These are phyloP conservation scores for Ctena decussata DNA, from an alignment of 2,888 invertebrate species.

Conservation along the genomic window DNA sequence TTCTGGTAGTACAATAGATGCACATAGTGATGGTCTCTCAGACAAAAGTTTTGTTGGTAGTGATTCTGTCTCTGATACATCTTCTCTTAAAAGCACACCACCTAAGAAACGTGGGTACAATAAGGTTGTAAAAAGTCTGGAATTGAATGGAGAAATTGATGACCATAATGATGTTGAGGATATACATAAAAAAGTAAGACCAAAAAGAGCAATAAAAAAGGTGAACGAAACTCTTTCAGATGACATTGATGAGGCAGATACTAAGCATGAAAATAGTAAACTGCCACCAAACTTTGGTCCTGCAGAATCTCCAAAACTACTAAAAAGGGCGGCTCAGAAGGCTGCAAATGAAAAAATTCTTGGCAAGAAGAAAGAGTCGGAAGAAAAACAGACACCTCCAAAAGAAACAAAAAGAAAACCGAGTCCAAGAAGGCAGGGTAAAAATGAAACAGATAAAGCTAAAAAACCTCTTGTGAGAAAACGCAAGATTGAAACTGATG, in stretches of 20 bases:
- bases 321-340: conserved; percentile 16
- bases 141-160: conserved; percentile 53
- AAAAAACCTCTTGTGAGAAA: conserved; percentile 30
- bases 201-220: conserved; percentile 24
- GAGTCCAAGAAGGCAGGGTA: conserved; percentile 20
- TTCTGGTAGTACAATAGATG: conserved; percentile 57
- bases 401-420: conserved; percentile 42
- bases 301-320: neutral
- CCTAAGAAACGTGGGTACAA: conserved; percentile 62
- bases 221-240: neutral
- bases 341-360: conserved; percentile 20
- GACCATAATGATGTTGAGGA: conserved; percentile 1
- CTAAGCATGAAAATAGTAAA: neutral
- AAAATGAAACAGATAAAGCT: neutral
- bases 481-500: conserved; percentile 7
- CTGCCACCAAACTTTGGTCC: neutral
- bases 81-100: conserved; percentile 62
- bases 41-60: conserved; percentile 57
- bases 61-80: conserved; percentile 60
- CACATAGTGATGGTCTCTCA: conserved; percentile 59
- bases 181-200: conserved; percentile 1
- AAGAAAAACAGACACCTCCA: conserved; percentile 15
- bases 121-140: conserved; percentile 50
- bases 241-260: neutral
- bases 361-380: neutral